phyloP scores from a whole-genome alignment of 2,113 vertebrate genomes.

The Rhinichthys klamathensis region DNA sequence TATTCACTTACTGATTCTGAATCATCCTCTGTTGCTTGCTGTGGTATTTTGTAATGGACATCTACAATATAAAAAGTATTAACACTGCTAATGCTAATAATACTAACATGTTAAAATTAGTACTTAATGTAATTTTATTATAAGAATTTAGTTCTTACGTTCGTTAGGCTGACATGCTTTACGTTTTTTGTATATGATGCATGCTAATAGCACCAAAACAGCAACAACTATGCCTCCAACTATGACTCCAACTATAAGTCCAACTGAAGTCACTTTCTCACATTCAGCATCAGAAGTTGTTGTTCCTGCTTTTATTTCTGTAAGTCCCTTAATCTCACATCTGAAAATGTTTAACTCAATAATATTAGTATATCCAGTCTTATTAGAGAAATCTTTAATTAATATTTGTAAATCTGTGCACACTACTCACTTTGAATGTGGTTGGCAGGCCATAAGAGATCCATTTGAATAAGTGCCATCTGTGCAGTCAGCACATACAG shows the following conservation, averaged over 20 bases:
- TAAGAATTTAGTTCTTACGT: neutral
- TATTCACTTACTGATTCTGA: neutral
- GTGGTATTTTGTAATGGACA: neutral
- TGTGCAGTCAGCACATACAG: conserved; percentile 45
- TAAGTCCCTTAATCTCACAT: conserved; percentile 39
- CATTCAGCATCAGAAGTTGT: conserved; percentile 40
- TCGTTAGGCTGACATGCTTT: neutral
- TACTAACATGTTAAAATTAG: neutral
- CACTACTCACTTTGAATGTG: conserved; percentile 48
- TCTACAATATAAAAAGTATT: neutral
- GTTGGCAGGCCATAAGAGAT: conserved; percentile 40
- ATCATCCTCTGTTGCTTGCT: neutral
- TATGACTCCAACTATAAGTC: neutral
- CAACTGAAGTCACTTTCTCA: neutral
- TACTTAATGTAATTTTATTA: too few species aligned
- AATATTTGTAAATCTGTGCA: neutral
- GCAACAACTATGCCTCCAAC: too few species aligned
- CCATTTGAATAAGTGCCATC: conserved; percentile 52
- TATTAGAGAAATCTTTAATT: neutral
- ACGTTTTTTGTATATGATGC: neutral
- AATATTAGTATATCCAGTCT: neutral
- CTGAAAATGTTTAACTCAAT: conserved; percentile 12
- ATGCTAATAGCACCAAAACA: neutral
- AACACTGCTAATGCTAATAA: neutral
- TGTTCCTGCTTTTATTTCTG: conserved; percentile 44